phyloP scores from a whole-genome alignment of 2,113 vertebrate genomes.

The Corvus hawaiiensis region DNA sequence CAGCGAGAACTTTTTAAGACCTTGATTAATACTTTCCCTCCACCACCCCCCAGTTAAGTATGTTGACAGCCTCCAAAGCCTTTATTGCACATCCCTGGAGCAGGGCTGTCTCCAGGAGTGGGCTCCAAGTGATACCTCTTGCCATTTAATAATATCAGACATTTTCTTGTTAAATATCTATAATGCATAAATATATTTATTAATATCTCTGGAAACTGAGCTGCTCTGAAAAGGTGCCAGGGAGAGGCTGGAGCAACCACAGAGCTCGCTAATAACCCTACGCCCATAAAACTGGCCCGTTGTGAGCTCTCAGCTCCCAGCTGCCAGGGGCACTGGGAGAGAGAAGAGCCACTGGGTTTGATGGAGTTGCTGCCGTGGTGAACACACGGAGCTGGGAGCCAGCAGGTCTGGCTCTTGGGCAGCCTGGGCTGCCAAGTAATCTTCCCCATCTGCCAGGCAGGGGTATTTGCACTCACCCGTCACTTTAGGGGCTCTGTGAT shows the following conservation, averaged over 20 bases:
- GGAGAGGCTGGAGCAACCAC: constrained; percentile 18
- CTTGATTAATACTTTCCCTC: constrained; percentile 41
- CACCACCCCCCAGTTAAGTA: not conserved
- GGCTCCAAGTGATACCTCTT: constrained; percentile 12
- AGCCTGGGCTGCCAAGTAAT: not conserved
- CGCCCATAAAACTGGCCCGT: not conserved
- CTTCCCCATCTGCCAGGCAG: not conserved
- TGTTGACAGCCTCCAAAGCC: constrained; percentile 1
- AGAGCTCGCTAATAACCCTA: not conserved
- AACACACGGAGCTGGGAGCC: not conserved
- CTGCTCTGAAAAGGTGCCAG: constrained; percentile 42
- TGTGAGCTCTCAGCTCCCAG: not conserved
- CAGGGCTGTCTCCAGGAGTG: not conserved
- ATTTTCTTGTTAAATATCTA: constrained; percentile 34
- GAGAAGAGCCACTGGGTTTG: not conserved
- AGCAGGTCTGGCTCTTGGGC: constrained; percentile 12
- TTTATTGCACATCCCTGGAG: constrained; percentile 2
- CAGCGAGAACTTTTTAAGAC: constrained; percentile 33
- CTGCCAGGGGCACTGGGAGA: not conserved
- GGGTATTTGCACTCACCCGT: not conserved
- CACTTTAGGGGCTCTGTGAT: not conserved
- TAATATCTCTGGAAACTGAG: constrained; percentile 22
- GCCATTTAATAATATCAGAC: constrained; percentile 11
- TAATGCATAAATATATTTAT: not conserved
- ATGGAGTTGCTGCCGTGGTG: not conserved